Evolutionary conservation across 2,888 invertebrate species (phyloP).

Genomic region (Lycaena phlaeas): DNA sequence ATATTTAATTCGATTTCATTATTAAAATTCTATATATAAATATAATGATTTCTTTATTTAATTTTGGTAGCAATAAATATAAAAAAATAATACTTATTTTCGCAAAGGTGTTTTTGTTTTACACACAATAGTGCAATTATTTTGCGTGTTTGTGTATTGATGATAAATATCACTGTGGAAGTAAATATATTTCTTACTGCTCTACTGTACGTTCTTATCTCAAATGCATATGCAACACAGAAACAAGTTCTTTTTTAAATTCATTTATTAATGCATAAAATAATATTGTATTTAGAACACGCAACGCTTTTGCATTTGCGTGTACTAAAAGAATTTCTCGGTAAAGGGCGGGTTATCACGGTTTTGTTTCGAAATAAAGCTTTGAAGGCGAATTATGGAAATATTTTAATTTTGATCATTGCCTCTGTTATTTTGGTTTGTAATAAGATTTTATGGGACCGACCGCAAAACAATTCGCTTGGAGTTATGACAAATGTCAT

Average conservation of each 20-base stretch:
- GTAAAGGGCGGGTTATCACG: slow-evolving; percentile 29
- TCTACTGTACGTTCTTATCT: not conserved
- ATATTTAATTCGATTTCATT: not conserved
- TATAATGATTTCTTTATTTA: no score
- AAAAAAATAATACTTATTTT: no score
- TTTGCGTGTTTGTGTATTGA: no score
- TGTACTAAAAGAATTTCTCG: slow-evolving; percentile 26
- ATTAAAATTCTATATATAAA: not conserved
- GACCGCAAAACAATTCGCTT: not conserved
- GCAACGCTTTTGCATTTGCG: slow-evolving; percentile 13
- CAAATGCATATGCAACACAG: not conserved
- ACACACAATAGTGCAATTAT: no score
- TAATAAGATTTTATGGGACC: not conserved
- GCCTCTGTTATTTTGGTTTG: slow-evolving; percentile 8
- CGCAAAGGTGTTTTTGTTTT: no score
- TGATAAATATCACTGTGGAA: no score
- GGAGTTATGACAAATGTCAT: slow-evolving; percentile 4
- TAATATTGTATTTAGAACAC: not conserved
- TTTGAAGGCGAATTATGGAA: slow-evolving; percentile 22
- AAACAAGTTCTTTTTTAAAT: no score
- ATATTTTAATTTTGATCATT: slow-evolving; percentile 22
- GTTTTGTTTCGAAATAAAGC: slow-evolving; percentile 26
- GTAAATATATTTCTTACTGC: not conserved
- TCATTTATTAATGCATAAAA: not conserved
- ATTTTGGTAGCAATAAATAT: no score